Conservation (phyloP, 2,113 vertebrate species). For the Tychaedon coryphoeus region DNA sequence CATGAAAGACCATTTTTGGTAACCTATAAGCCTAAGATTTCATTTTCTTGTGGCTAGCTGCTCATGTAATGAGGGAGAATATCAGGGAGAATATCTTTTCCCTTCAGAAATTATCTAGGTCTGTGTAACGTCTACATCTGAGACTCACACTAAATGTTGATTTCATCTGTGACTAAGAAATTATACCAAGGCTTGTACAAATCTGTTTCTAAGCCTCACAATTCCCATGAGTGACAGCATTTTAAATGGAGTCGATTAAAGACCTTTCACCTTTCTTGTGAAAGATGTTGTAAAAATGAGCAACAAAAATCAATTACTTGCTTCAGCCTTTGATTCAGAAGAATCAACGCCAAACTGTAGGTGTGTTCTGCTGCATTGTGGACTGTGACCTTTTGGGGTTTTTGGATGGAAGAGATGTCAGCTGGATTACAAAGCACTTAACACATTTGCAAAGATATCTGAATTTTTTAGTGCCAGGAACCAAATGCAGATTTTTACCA, state of each 20-base stretch:
- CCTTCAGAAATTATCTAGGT: neutral
- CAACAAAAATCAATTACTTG: neutral
- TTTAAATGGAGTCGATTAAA: neutral
- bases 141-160: neutral
- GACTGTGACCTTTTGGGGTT: neutral
- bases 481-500: neutral
- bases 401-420: neutral
- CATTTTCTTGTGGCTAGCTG: neutral
- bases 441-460: neutral
- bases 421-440: neutral
- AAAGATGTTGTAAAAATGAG: neutral
- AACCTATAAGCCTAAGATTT: neutral
- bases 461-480: neutral
- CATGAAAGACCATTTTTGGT: neutral
- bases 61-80: neutral
- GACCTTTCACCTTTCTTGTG: neutral
- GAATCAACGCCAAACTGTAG: neutral
- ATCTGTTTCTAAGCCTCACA: neutral
- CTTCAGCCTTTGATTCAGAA: neutral
- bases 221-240: neutral
- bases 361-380: neutral
- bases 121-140: neutral
- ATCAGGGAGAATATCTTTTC: neutral
- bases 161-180: neutral
- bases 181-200: neutral